Conservation (phyloP, 2,888 invertebrate genomes). For the Tenthredo amoena region DNA sequence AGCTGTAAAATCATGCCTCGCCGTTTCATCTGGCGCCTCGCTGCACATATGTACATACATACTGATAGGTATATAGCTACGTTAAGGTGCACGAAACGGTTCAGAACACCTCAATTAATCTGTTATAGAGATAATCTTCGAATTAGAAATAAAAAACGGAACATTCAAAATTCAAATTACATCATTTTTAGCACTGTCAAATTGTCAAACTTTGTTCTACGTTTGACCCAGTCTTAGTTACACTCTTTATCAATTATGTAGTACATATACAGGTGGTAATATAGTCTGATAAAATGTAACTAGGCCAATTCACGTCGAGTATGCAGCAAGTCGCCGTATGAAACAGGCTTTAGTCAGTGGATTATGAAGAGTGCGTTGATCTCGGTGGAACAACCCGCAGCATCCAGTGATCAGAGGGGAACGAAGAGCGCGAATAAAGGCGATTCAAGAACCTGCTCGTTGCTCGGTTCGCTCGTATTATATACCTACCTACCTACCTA, state of each 20-base stretch:
- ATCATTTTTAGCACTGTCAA: too few species aligned
- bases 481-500: slow-evolving; percentile 4
- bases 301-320: not conserved
- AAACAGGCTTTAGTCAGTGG: slow-evolving; percentile 36
- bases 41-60: too few species aligned
- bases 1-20: slow-evolving; percentile 22
- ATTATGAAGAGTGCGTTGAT: slow-evolving; percentile 51
- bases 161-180: too few species aligned
- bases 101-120: not conserved
- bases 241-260: too few species aligned
- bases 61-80: too few species aligned
- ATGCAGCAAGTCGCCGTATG: slow-evolving; percentile 6
- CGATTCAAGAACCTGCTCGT: slow-evolving; percentile 47
- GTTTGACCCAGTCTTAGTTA: too few species aligned
- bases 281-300: not conserved
- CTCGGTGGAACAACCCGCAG: slow-evolving; percentile 32
- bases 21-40: not conserved
- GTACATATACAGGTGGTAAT: not conserved
- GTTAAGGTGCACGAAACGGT: not conserved
- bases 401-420: slow-evolving; percentile 20
- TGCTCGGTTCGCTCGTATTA: slow-evolving; percentile 8
- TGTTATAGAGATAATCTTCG: not conserved
- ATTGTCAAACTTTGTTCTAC: too few species aligned
- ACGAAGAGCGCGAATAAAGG: slow-evolving; percentile 38
- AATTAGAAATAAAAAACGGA: not conserved